A percentile compares a stretch with the other conserved stretches of the same genome.
Evolutionary conservation across 2,113 vertebrate genomes (phyloP).

Genomic region (Podocnemis expansa): DNA sequence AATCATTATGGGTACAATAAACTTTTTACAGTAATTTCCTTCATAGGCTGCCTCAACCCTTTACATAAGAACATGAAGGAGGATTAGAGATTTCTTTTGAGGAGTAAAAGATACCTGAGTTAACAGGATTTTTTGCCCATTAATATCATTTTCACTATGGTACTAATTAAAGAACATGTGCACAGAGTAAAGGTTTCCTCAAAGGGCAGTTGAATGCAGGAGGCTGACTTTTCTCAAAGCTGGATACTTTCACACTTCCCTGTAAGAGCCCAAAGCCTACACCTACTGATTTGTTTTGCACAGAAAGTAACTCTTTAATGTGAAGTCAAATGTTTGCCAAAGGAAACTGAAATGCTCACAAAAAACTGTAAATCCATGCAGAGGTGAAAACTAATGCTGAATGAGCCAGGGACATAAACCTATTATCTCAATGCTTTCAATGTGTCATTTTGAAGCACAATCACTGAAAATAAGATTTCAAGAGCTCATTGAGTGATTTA

Average conservation of each 20-base stretch:
- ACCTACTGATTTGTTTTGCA: background rate
- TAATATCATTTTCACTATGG: background rate
- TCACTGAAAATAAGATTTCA: constrained; percentile 27
- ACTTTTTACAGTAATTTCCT: background rate
- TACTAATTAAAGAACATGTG: background rate
- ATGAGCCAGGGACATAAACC: constrained; percentile 5
- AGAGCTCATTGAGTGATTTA: background rate
- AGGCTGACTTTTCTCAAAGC: background rate
- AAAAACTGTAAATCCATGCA: background rate
- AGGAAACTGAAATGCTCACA: background rate
- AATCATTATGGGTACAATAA: background rate
- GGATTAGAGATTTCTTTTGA: background rate
- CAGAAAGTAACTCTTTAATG: constrained; percentile 3
- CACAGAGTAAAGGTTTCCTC: background rate
- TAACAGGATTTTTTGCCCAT: background rate
- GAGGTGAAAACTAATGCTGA: background rate
- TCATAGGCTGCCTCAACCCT: background rate
- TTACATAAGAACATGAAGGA: background rate
- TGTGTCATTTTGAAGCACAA: background rate
- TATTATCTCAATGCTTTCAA: background rate
- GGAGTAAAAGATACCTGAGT: background rate
- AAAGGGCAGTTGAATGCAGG: background rate
- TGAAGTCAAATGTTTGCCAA: background rate
- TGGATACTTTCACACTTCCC: fast-evolving
- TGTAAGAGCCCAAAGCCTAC: background rate